Conservation (phyloP, 2,113 vertebrate genomes). For the Brachyistius frenatus region DNA sequence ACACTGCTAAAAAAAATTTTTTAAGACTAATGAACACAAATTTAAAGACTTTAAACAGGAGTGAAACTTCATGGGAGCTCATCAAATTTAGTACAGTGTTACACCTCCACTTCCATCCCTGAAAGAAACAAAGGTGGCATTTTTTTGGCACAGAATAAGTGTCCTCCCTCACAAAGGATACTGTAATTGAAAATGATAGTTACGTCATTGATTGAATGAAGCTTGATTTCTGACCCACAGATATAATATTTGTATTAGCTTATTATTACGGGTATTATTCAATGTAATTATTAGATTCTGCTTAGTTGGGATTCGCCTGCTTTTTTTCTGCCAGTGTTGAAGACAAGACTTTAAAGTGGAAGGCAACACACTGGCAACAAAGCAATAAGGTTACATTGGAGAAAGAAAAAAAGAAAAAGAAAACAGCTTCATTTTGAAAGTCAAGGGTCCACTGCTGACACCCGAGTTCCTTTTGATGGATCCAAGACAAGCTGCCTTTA, state of each 20-base stretch:
- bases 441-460: constrained; percentile 51
- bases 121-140: constrained; percentile 15
- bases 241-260: not conserved
- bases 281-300: not conserved
- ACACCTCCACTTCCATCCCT: not conserved
- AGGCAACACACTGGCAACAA: constrained; percentile 27
- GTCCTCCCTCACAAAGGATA: not conserved
- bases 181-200: constrained; percentile 2
- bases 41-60: constrained; percentile 41
- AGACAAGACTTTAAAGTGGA: constrained; percentile 12
- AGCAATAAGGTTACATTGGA: constrained; percentile 36
- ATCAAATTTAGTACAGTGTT: constrained; percentile 25
- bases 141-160: constrained; percentile 9
- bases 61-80: constrained; percentile 42
- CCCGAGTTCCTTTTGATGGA: constrained; percentile 46
- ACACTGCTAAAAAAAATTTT: constrained; percentile 39
- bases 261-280: not conserved
- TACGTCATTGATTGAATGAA: too few relatives aligned
- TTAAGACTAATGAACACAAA: constrained; percentile 39
- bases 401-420: not conserved
- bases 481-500: constrained; percentile 59
- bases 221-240: not conserved
- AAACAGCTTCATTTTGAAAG: constrained; percentile 21
- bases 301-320: too few relatives aligned
- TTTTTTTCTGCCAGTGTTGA: not conserved